Evolutionary conservation across 2,888 invertebrate species (phyloP), one percentile per base, ranked within the genome.

Genomic region (Spodoptera picta): DNA sequence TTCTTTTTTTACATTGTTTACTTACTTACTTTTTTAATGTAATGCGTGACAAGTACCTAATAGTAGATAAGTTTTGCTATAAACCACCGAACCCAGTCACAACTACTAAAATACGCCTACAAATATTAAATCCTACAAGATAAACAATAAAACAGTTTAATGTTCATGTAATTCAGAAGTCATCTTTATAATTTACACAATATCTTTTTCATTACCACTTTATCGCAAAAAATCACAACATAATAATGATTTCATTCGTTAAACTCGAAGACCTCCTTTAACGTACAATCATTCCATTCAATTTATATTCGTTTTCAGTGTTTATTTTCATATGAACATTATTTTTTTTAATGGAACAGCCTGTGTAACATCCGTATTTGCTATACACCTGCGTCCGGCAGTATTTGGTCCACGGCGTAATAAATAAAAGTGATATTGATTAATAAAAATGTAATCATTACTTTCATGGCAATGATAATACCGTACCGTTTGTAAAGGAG

Each of bases 351-450:
- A 87, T 84, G 85, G 86, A 81, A 80, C 81, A 82, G 83, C 78
- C 84, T 82, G 83, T 80, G 81, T 82, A 84, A 85, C 89, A 86
- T 91, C 89, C 89, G 88, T 84, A 80, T 87, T 81, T 77, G 75
- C 80, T 74, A 81, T 80, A 84, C 93, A 93, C 92, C 93, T 93
- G 93, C 92, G 87, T 93, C 93, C 93, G 93, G 90, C 86, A 83
- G 75, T 87, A 87, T 90, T 90, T 89, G 85, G 88, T 85, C 85
- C 86, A 84, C 77, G 80, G 71, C 77, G 81, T 83, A 83, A 87
- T 88, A 88, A 88, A 90, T 86, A 87, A 86, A 83, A 81, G 79
- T 80, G 77, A 80, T 83, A 84, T 81, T 78, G 81, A 83, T 84
- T 83, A 82, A 83, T 82, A 84, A 80, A 79, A 81, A 79, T 67